These are phyloP conservation scores for Brenthis daphne DNA, from an alignment of 2,888 invertebrate genomes.

Conservation along the genomic window DNA sequence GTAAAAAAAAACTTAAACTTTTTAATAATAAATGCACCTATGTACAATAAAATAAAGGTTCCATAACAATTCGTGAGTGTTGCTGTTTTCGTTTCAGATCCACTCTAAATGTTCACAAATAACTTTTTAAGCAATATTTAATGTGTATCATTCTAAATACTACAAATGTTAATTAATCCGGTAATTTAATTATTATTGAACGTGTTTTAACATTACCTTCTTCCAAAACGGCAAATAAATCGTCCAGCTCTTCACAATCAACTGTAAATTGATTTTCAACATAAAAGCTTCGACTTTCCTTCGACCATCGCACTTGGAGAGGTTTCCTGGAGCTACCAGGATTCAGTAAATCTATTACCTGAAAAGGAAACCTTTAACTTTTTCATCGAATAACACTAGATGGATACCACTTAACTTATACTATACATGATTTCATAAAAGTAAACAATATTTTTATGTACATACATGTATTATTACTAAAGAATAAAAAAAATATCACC, in stretches of 20 bases:
- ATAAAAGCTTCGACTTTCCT: conserved; percentile 95
- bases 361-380: conserved; percentile 29
- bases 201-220: conserved; percentile 84
- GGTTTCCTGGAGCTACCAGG: conserved; percentile 91
- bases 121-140: too few species aligned
- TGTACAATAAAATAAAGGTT: too few species aligned
- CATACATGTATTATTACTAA: too few species aligned
- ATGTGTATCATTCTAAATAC: too few species aligned
- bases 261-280: conserved; percentile 98
- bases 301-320: conserved; percentile 95
- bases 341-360: conserved; percentile 97
- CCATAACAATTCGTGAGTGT: too few species aligned
- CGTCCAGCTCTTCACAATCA: conserved; percentile 96
- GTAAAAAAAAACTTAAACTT: too few species aligned
- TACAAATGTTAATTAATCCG: too few species aligned
- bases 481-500: too few species aligned
- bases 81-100: too few species aligned
- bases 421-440: neutral
- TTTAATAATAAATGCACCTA: too few species aligned
- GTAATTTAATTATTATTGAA: too few species aligned
- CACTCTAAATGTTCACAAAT: too few species aligned
- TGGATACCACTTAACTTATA: neutral
- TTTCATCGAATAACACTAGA: neutral
- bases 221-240: conserved; percentile 95
- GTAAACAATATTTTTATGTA: neutral